Percentiles rank a stretch among this genome's conserved stretches.
These are phyloP conservation scores for Drosophila albomicans DNA, from an alignment of 1,140 invertebrate genomes.

Conservation along the genomic window DNA sequence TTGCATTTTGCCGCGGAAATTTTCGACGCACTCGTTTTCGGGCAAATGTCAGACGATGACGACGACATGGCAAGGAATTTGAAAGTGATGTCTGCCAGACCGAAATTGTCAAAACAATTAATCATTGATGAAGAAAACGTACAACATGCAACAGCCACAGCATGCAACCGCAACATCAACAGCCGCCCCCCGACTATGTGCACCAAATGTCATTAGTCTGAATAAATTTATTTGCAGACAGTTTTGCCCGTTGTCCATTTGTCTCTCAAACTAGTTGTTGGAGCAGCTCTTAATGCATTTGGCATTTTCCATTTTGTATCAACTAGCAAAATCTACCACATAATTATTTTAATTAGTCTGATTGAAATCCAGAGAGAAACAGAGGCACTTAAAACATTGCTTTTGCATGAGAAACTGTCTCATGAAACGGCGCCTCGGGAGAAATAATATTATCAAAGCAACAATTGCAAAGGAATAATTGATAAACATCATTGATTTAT, in stretches of 20 bases:
- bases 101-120: constrained; percentile 83
- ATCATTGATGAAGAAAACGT: constrained; percentile 83
- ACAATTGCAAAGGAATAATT: constrained; percentile 15
- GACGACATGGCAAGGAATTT: constrained; percentile 44
- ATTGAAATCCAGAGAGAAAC: constrained; percentile 5
- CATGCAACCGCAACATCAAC: constrained; percentile 24
- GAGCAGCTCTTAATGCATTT: constrained; percentile 22
- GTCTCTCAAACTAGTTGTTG: constrained; percentile 4
- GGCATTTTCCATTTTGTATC: constrained; percentile 14
- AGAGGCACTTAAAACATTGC: constrained; percentile 11
- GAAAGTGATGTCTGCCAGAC: constrained; percentile 58
- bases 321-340: constrained; percentile 19
- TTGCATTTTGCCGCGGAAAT: constrained; percentile 46
- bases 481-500: constrained; percentile 20
- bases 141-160: constrained; percentile 42
- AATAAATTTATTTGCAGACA: constrained; percentile 28
- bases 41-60: constrained; percentile 22
- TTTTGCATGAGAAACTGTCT: background rate
- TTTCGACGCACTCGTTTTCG: constrained; percentile 36
- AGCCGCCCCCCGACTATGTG: constrained; percentile 35
- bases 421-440: constrained; percentile 22
- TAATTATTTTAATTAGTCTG: constrained; percentile 41
- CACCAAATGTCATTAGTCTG: constrained; percentile 60
- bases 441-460: constrained; percentile 16
- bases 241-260: constrained; percentile 21